Percentiles rank a stretch among this genome's conserved stretches.
Conservation (phyloP, 2,797 vertebrate genomes). For the Hippopotamyrus pictus region DNA sequence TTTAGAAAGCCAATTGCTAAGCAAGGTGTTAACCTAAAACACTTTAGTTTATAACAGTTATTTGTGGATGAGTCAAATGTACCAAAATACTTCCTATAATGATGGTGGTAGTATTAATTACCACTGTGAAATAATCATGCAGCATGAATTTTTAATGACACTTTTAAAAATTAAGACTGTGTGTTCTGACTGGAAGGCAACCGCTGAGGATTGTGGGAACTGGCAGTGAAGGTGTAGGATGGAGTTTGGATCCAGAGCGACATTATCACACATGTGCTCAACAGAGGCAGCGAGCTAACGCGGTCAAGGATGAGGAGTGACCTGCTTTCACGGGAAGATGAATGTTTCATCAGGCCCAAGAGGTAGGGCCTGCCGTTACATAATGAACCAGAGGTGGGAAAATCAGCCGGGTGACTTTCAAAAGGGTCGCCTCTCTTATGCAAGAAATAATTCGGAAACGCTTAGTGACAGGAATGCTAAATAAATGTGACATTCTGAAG, state of each 20-base stretch:
- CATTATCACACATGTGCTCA: not conserved
- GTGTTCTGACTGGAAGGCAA: not conserved
- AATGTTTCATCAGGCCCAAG: not conserved
- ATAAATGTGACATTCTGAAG: not conserved
- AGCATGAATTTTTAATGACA: not conserved
- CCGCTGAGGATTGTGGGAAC: not conserved
- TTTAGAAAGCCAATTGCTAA: not conserved
- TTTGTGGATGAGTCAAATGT: not conserved
- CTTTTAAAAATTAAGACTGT: not conserved
- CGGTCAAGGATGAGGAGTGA: not conserved
- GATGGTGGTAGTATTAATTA: not conserved
- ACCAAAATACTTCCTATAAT: not conserved
- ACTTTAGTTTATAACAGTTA: not conserved
- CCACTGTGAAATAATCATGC: not conserved
- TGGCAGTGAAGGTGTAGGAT: not conserved
- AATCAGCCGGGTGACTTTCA: not conserved
- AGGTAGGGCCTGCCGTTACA: not conserved
- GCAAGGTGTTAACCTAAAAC: not conserved
- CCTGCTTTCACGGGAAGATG: not conserved
- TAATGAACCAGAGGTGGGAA: not conserved
- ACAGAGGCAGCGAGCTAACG: no score
- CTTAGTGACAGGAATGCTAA: not conserved
- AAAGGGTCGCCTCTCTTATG: not conserved
- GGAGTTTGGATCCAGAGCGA: not conserved
- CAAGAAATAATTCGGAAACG: not conserved